A percentile compares a stretch with the other conserved stretches of the same genome.
These are phyloP conservation scores for Sebastes matsubarae DNA, from an alignment of 2,797 vertebrate species.

Conservation along the genomic window DNA sequence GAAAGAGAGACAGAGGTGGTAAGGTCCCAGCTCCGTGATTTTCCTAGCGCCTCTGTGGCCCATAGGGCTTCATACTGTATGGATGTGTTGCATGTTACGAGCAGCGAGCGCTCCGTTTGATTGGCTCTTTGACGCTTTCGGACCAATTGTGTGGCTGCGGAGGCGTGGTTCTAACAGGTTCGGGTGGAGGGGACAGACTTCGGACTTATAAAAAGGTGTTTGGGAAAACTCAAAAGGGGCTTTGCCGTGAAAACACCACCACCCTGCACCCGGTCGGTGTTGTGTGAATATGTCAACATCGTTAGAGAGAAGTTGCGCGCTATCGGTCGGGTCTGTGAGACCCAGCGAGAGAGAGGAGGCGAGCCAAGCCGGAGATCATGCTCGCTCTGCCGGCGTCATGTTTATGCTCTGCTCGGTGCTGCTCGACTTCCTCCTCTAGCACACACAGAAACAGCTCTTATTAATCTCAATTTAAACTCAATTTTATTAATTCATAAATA, in stretches of 20 bases:
- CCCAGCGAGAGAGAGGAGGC: constrained; percentile 50
- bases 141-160: constrained; percentile 98
- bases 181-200: constrained; percentile 94
- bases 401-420: constrained; percentile 6
- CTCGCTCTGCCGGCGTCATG: constrained; percentile 37
- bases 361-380: constrained; percentile 42
- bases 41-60: constrained; percentile 93
- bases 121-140: constrained; percentile 99
- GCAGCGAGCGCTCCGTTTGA: constrained; percentile 91
- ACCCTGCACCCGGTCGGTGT: constrained; percentile 79
- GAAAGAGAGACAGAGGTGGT: constrained; percentile 76
- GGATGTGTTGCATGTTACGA: constrained; percentile 92
- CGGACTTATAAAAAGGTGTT: constrained; percentile 99
- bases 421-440: constrained; percentile 12
- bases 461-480: too few relatives aligned
- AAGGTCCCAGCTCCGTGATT: constrained; percentile 91
- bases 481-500: background rate
- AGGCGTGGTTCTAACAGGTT: constrained; percentile 99
- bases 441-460: too few relatives aligned
- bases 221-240: constrained; percentile 88
- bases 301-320: constrained; percentile 80
- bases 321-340: constrained; percentile 72
- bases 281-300: constrained; percentile 96
- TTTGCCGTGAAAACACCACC: constrained; percentile 90
- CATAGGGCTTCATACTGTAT: constrained; percentile 90